Percentiles rank a stretch among this genome's conserved stretches.
These are phyloP conservation scores for Stictonetta naevosa DNA, from an alignment of 2,113 vertebrate species.

Conservation along the genomic window DNA sequence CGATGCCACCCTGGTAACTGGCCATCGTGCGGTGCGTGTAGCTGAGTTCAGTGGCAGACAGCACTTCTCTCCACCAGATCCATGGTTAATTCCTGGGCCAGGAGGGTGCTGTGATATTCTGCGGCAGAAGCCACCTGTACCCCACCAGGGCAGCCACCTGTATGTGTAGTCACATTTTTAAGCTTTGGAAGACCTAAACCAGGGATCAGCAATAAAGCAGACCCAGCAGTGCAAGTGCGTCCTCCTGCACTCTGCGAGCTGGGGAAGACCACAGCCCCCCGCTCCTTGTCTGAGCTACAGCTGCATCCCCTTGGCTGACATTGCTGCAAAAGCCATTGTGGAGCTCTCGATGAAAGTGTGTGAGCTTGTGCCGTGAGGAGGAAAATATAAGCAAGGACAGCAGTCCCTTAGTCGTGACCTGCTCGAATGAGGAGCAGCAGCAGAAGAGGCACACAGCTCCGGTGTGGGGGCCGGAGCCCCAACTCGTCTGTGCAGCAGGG, in stretches of 20 bases:
- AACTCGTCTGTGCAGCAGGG: background rate
- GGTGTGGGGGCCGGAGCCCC: fast-evolving
- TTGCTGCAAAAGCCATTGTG: too few relatives aligned
- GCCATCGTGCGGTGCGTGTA: fast-evolving
- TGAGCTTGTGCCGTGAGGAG: too few relatives aligned
- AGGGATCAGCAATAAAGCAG: background rate
- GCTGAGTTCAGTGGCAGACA: too few relatives aligned
- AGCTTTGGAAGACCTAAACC: background rate
- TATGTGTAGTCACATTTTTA: fast-evolving
- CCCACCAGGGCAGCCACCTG: background rate
- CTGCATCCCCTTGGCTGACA: too few relatives aligned
- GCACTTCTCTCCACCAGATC: background rate
- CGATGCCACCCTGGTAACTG: fast-evolving
- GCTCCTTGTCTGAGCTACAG: background rate
- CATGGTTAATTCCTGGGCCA: background rate
- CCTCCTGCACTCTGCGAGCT: background rate
- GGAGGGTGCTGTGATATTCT: fast-evolving
- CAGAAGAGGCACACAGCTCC: too few relatives aligned
- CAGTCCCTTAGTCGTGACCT: background rate
- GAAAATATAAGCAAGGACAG: background rate
- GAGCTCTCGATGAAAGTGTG: background rate
- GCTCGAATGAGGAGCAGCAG: background rate
- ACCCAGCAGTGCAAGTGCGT: fast-evolving
- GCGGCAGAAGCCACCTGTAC: background rate
- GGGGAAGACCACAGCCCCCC: fast-evolving